These are phyloP conservation scores for Tupiocoris notatus DNA, from an alignment of 2,888 invertebrate species.

Conservation along the genomic window DNA sequence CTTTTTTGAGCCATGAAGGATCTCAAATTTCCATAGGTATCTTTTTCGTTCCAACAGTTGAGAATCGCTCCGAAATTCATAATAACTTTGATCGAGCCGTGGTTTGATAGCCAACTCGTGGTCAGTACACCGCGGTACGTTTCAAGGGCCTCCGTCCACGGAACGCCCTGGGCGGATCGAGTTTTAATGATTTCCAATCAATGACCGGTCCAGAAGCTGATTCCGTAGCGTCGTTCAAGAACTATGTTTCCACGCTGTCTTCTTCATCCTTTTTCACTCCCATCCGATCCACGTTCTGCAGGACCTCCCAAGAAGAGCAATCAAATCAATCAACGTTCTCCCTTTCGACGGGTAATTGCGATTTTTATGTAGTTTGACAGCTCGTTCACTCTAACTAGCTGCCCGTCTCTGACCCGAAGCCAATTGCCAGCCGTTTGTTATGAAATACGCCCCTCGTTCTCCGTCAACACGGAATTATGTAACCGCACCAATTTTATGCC, in stretches of 20 bases:
- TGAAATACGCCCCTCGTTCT: background rate
- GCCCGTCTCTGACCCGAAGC: background rate
- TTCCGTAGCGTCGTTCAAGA: slow-evolving; percentile 13
- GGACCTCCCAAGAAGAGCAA: slow-evolving; percentile 30
- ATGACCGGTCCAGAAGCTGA: slow-evolving; percentile 26
- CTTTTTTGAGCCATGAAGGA: no score
- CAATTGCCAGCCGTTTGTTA: background rate
- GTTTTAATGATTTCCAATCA: slow-evolving; percentile 36
- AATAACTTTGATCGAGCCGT: no score
- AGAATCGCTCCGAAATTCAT: no score
- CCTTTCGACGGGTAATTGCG: background rate
- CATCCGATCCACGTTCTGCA: background rate
- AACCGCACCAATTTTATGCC: background rate
- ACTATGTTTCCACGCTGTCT: background rate
- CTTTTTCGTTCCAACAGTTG: no score
- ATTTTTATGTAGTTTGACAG: background rate
- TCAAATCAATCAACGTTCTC: slow-evolving; percentile 22
- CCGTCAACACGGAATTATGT: background rate
- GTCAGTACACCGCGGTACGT: no score
- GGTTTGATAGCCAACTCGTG: no score
- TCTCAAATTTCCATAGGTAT: no score
- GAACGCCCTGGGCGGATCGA: slow-evolving; percentile 22
- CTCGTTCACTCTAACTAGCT: background rate
- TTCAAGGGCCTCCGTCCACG: no score
- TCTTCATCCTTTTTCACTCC: background rate